Base-by-base conservation (phyloP, 2,113 vertebrate genomes). In the Collichthys lucidus region DNA sequence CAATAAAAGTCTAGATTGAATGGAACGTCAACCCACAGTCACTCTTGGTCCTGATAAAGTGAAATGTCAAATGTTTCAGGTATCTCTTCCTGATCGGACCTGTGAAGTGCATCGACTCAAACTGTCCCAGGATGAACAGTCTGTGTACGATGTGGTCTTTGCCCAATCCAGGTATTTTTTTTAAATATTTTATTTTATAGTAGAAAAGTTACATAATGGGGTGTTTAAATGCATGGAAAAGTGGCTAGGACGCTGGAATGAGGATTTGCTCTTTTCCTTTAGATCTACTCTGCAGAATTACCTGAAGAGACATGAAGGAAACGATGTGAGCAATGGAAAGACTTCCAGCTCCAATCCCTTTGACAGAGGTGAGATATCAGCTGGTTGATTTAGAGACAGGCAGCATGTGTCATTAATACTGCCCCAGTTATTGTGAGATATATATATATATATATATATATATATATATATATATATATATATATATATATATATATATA, bases 241-340 rank as follows among this genome's bases (percentile, higher is more conserved):
- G 35, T 35, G 35, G 35, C 35, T 35, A 35, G 6, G 35, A 35
- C 31, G 7, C 31, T 35, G 31, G 35, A 40, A 40, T 40, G 35
- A 40, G 7, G 20, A 55, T 46, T 75, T 79, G 1, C 5, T 59
- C 11, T 74, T 59, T 56, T 42, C 22, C 19, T 63, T 5, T 73
- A 99, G 98, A 88, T 98, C 96, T 44, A 97, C 96, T 22, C 92
- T 99, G 4, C 97, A 98, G 75, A 96, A 95, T 78, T 99, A 98
- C 83, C 92, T 99, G 44, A 96, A 95, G 88, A 96, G 95, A 83
- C 96, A 98, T 7, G 95, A 96, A 86, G 95, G 88, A n/a, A 91
- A 90, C 2, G 89, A 93, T 42, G 64, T 47, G 57, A 92, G 74
- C 19, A 71, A 75, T n/a, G 85, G 79, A 74, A 78, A 65, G 6